These are phyloP conservation scores for Lagopus leucura DNA, from an alignment of 2,113 vertebrate species.

Conservation along the genomic window DNA sequence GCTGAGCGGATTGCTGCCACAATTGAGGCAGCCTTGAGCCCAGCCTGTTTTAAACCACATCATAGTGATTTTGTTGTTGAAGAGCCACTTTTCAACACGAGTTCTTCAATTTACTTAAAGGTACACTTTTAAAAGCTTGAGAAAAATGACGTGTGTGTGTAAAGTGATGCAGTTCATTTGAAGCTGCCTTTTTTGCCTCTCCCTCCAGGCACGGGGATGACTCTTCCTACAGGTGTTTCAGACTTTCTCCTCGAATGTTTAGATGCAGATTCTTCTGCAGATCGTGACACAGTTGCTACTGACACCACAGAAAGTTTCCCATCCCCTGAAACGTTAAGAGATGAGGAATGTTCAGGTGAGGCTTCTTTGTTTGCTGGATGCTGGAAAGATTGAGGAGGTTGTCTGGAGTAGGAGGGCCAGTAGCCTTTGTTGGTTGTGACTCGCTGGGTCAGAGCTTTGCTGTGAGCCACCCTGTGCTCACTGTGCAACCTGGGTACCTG, in stretches of 20 bases:
- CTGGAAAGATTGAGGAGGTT: not conserved
- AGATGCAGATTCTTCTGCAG: slow-evolving; percentile 57
- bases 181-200: not conserved
- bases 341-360: slow-evolving; percentile 73
- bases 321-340: slow-evolving; percentile 87
- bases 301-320: slow-evolving; percentile 62
- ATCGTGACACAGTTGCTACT: not conserved
- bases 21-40: not conserved
- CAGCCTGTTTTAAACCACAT: not conserved
- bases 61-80: not conserved
- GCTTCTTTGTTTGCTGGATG: not conserved
- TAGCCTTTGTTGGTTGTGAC: not conserved
- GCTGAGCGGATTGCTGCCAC: too few relatives aligned
- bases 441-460: not conserved
- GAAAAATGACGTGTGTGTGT: not conserved
- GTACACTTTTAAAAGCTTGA: not conserved
- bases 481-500: not conserved
- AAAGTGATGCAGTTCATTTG: not conserved
- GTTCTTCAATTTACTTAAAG: not conserved
- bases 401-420: not conserved
- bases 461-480: not conserved
- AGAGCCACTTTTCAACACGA: not conserved
- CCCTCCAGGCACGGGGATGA: slow-evolving; percentile 69
- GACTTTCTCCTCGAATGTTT: slow-evolving; percentile 75
- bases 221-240: slow-evolving; percentile 75